These are phyloP conservation scores for Tetrax tetrax DNA, from an alignment of 2,113 vertebrate genomes.

Conservation along the genomic window DNA sequence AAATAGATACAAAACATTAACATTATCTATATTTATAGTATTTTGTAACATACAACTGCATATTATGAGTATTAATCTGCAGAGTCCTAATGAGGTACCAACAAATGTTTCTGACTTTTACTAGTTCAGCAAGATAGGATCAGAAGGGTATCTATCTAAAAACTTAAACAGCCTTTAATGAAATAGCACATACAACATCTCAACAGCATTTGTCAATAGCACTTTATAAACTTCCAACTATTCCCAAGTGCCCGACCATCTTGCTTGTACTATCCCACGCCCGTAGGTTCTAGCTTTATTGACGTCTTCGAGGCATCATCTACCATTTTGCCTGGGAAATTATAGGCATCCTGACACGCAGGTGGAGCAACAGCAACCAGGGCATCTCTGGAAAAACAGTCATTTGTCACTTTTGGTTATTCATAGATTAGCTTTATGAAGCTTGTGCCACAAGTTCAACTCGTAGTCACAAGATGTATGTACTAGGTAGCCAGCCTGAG, in stretches of 20 bases:
- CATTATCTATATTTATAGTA: background rate
- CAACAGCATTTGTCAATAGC: background rate
- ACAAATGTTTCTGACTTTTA: background rate
- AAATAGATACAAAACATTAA: background rate
- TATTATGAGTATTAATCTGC: background rate
- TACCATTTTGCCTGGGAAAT: background rate
- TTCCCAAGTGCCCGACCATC: background rate
- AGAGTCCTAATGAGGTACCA: background rate
- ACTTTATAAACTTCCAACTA: background rate
- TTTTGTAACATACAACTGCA: background rate
- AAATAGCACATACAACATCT: background rate
- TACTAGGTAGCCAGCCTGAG: background rate
- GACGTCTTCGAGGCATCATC: background rate
- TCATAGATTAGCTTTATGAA: background rate
- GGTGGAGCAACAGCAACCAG: background rate
- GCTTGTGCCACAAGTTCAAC: background rate
- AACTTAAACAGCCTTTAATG: background rate
- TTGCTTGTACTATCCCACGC: background rate
- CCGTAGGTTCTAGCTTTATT: background rate
- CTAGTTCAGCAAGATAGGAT: background rate
- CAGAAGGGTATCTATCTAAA: background rate
- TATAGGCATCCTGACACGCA: background rate
- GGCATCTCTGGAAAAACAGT: background rate
- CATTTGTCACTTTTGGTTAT: background rate
- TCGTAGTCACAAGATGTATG: accelerated